These are phyloP conservation scores for Heliocidaris tuberculata DNA, from an alignment of 35 echinoderm and acorn worm genomes.

Conservation along the genomic window DNA sequence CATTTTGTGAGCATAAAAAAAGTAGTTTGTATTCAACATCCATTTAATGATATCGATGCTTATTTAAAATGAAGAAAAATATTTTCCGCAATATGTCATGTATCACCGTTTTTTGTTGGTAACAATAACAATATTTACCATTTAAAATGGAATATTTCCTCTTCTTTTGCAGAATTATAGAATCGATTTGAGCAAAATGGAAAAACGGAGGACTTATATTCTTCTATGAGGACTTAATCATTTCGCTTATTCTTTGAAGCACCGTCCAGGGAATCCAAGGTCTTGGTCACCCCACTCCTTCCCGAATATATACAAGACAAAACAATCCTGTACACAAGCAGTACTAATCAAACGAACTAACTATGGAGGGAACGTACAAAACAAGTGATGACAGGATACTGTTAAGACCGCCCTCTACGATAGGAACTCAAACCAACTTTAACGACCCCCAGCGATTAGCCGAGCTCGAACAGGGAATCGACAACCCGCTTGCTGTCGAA, in stretches of 20 bases:
- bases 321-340: not conserved
- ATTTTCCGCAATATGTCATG: no score
- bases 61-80: no score
- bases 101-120: not conserved
- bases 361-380: not conserved
- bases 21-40: no score
- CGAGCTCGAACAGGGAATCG: constrained; percentile 17
- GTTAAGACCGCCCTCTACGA: not conserved
- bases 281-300: no score
- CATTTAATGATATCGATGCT: no score
- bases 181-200: not conserved
- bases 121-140: not conserved
- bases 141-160: not conserved
- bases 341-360: not conserved
- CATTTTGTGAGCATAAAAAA: no score
- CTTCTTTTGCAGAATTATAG: not conserved
- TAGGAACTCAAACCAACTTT: constrained; percentile 15
- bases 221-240: not conserved
- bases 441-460: not conserved
- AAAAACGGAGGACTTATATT: not conserved
- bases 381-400: not conserved
- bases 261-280: not conserved
- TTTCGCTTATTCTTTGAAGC: not conserved
- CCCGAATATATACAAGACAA: not conserved
- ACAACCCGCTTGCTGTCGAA: not conserved